Evolutionary conservation across 2,888 invertebrate species (phyloP), one percentile per base, ranked within the genome.

Genomic region (Drosophila anceps): DNA sequence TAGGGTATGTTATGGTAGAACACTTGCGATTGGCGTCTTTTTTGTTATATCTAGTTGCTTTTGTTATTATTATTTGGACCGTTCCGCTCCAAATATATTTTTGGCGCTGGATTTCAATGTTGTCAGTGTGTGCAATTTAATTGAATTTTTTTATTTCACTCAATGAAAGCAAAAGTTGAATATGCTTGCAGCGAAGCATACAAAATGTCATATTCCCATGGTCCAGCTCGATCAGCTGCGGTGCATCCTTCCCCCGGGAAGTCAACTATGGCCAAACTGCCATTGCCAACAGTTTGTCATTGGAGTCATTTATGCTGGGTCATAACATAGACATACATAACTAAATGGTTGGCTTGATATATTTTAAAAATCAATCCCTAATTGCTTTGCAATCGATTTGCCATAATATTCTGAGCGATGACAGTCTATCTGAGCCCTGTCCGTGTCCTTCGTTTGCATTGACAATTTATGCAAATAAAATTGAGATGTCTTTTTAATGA

Each of bases 61-160:
- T 70, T 62, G 60, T 64, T 41, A 67, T 79, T 69, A 59, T 79
- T 69, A 59, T 79, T 66, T 65, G 57, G 80, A 27, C 20, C 83
- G 88, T 84, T 85, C 59, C 79, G 84, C 71, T 89, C 87, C 68
- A 74, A 65, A 83, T 86, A 79, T 75, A 54, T 82, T 81, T 81
- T 75, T 81, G 75, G 73, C 76, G 71, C 48, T 55, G 69, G 58
- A 33, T 50, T 65, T 61, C 54, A 62, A 79, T 76, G 76, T 65
- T 68, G 76, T 71, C 65, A 70, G 73, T 75, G 72, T 84, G 79
- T 70, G 84, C 69, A 76, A 76, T 88, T 88, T 86, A 88, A 85
- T 85, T 85, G 85, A 88, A 86, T 86, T 88, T 84, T 84, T 86
- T 81, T 86, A 81, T 85, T 83, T 77, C 62, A 65, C 62, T 79